Evolutionary conservation across 2,113 vertebrate genomes (phyloP), one percentile per base, ranked within the genome.

Genomic region (Cyprinodon tularosa): DNA sequence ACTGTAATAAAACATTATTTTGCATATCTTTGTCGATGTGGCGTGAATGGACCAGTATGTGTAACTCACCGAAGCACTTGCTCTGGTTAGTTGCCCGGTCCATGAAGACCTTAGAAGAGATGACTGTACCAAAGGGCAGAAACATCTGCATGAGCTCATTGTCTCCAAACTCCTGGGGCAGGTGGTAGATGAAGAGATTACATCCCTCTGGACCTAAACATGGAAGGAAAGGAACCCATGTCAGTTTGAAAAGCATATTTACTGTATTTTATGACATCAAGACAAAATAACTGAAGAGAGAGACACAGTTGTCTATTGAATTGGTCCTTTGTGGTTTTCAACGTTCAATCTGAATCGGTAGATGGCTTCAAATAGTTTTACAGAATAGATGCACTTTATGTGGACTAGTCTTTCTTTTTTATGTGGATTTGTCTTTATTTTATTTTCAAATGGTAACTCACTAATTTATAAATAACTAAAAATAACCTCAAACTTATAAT

Each of bases 141-240:
- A 99, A 99, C 98, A 99, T 99, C 95, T 99, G 98, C 93, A 98
- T 99, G 94, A 99, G 94, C 91, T 99, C 98, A 36, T 96, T 97
- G 94, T 99, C 98, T 75, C 98, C 98, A 93, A 99, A 99, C 95
- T 99, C 98, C 93, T 99, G 98, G 81, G 98, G 98, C 94, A 99
- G 96, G 94, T 99, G 98, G 96, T 99, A 99, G 95, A 99, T 99
- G 94, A 99, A 99, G 89, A 99, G 96, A 94, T 99, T 99, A 94
- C 98, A 99, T 84, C 98, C 98, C 94, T 99, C 98, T 5, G 98
- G 98, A 90, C 98, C 98, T 99, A 94, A 66, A 90, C 74, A 83
- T 42, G 77, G 13, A 77, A 2, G 7, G 36, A 67, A 62, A 75
- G n/a, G 62, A 60, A 73, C 0, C 39, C 66, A 42, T 71, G 68